These are phyloP conservation scores for Hecatera dysodea DNA, from an alignment of 2,888 invertebrate species.

Conservation along the genomic window DNA sequence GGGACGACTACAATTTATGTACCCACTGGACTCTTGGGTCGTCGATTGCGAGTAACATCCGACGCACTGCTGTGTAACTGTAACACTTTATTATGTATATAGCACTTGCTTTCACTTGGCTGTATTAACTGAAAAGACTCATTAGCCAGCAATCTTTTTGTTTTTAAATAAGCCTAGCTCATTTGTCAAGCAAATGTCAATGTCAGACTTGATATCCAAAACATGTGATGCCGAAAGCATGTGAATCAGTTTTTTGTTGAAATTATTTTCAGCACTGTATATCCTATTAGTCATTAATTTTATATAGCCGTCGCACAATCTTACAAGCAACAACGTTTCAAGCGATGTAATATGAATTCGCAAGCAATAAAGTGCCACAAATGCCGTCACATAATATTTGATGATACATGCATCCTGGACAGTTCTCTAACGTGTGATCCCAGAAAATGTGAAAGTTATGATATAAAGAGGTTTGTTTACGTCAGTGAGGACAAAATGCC, in stretches of 20 bases:
- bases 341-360: constrained; percentile 42
- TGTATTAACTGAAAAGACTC: too few relatives aligned
- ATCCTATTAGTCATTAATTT: neutral
- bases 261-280: neutral
- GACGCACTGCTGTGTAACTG: too few relatives aligned
- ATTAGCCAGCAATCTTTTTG: too few relatives aligned
- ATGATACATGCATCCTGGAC: constrained; percentile 68
- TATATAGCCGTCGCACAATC: neutral
- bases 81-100: too few relatives aligned
- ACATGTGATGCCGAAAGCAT: too few relatives aligned
- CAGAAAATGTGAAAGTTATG: constrained; percentile 77
- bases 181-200: too few relatives aligned
- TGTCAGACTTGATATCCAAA: too few relatives aligned
- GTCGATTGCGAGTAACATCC: too few relatives aligned
- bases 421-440: constrained; percentile 69
- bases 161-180: too few relatives aligned
- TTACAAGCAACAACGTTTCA: neutral
- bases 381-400: constrained; percentile 82
- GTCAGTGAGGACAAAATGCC: constrained; percentile 91
- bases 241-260: neutral
- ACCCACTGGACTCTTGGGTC: too few relatives aligned
- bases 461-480: constrained; percentile 83
- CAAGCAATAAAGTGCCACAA: constrained; percentile 84
- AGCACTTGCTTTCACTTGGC: too few relatives aligned
- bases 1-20: too few relatives aligned